These are phyloP conservation scores for Hydractinia symbiolongicarpus DNA, from an alignment of 30 jellyfish, hydroid and myxozoan genomes.

Conservation along the genomic window DNA sequence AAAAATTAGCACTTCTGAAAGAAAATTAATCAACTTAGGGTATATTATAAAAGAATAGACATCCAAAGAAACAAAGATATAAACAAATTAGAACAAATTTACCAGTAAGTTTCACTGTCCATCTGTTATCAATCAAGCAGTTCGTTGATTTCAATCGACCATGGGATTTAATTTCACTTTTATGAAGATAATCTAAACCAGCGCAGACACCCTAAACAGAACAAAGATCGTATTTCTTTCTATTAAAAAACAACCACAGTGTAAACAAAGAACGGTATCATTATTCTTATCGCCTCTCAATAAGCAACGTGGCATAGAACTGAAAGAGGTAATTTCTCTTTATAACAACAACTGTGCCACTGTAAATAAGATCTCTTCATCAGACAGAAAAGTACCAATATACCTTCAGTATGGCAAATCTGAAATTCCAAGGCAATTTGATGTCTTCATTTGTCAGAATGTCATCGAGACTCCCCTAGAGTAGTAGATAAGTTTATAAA, in stretches of 20 bases:
- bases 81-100: neutral
- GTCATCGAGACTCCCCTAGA: constrained; percentile 75
- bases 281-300: neutral
- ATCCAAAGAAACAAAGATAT: neutral
- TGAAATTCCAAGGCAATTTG: constrained; percentile 86
- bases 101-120: constrained; percentile 94
- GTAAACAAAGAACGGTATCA: neutral
- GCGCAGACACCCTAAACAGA: constrained; percentile 42
- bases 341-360: neutral
- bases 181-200: constrained; percentile 70
- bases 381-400: neutral
- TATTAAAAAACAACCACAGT: neutral
- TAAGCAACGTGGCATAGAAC: neutral
- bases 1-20: too few relatives aligned
- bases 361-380: neutral
- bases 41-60: too few relatives aligned
- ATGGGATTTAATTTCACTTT: constrained; percentile 82
- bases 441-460: constrained; percentile 69
- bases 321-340: neutral
- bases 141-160: constrained; percentile 86
- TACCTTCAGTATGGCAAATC: constrained; percentile 82
- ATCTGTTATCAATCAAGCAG: constrained; percentile 81
- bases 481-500: neutral
- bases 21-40: too few relatives aligned
- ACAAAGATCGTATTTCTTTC: neutral